phyloP scores from a whole-genome alignment of 1,140 invertebrate genomes.

The Sycobia sp. region DNA sequence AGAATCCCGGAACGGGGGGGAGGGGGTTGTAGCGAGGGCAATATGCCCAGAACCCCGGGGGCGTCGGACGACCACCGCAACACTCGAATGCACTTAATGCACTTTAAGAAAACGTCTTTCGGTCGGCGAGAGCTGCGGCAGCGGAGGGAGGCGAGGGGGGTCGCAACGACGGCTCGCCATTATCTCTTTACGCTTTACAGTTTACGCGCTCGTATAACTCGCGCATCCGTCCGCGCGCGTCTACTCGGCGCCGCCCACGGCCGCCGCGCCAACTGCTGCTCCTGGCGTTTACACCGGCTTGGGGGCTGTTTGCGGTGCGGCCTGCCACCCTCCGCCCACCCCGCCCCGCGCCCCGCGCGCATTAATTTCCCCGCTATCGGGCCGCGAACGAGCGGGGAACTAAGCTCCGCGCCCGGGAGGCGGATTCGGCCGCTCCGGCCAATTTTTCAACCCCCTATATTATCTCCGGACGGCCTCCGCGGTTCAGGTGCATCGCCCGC shows the following conservation, averaged over 20 bases:
- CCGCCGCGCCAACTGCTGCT: not conserved
- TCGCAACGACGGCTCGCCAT: not conserved
- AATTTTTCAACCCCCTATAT: too few species aligned
- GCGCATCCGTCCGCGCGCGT: slow-evolving; percentile 2
- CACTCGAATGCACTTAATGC: slow-evolving; percentile 26
- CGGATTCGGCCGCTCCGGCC: too few species aligned
- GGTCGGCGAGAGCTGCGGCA: slow-evolving; percentile 3
- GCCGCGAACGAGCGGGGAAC: too few species aligned
- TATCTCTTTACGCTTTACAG: slow-evolving; percentile 26
- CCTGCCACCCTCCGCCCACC: not conserved
- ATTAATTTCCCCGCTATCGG: slow-evolving; percentile 15
- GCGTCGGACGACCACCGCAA: too few species aligned
- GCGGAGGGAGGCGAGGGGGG: not conserved
- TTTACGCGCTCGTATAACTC: slow-evolving; percentile 26
- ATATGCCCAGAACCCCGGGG: not conserved
- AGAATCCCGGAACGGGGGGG: too few species aligned
- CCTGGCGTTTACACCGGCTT: slow-evolving; percentile 5
- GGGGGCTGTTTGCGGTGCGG: not conserved
- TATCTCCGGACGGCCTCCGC: too few species aligned
- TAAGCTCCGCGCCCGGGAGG: too few species aligned
- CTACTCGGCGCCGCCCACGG: too few species aligned
- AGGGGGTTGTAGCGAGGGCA: too few species aligned
- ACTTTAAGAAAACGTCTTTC: slow-evolving; percentile 32
- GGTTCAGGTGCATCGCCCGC: too few species aligned
- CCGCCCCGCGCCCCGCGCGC: not conserved